phyloP scores from a whole-genome alignment of 2,797 vertebrate genomes.

The Chelon auratus region DNA sequence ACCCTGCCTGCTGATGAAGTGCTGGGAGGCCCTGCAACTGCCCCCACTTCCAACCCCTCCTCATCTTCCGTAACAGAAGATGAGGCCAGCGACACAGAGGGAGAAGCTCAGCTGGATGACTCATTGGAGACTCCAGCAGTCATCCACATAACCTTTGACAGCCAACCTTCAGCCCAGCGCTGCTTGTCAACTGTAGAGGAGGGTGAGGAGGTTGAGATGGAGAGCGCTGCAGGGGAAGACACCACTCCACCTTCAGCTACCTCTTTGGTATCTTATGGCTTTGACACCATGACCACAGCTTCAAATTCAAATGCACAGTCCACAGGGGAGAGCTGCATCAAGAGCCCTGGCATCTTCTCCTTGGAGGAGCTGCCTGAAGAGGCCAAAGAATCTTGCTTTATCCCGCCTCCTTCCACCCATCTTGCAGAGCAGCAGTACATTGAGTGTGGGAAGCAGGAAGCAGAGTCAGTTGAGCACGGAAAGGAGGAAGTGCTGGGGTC shows the following conservation, averaged over 20 bases:
- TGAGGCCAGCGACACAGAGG: slow-evolving; percentile 85
- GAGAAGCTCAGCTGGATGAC: slow-evolving; percentile 81
- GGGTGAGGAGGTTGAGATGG: slow-evolving; percentile 69
- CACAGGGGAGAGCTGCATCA: slow-evolving; percentile 83
- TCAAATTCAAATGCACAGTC: slow-evolving; percentile 85
- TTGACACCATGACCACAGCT: slow-evolving; percentile 78
- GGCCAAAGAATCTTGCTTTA: slow-evolving; percentile 72
- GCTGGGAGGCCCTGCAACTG: slow-evolving; percentile 70
- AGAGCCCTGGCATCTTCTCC: slow-evolving; percentile 85
- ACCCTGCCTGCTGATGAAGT: slow-evolving; percentile 82
- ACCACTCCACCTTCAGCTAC: slow-evolving; percentile 82
- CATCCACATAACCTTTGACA: slow-evolving; percentile 48
- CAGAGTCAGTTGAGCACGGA: slow-evolving; percentile 29
- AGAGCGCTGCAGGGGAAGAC: slow-evolving; percentile 59
- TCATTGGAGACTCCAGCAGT: slow-evolving; percentile 46
- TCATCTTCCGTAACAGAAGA: slow-evolving; percentile 83
- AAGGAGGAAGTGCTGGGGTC: slow-evolving; percentile 23
- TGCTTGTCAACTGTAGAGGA: slow-evolving; percentile 83
- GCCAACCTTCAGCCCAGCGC: slow-evolving; percentile 51
- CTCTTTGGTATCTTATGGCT: slow-evolving; percentile 82
- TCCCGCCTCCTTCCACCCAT: slow-evolving; percentile 57
- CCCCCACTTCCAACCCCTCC: slow-evolving; percentile 75
- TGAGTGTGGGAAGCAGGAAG: slow-evolving; percentile 70
- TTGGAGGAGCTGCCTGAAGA: slow-evolving; percentile 84
- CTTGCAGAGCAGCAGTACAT: slow-evolving; percentile 80